Base-by-base conservation (phyloP, 1,140 invertebrate species). In the Pseudomyrmex cubaensis region DNA sequence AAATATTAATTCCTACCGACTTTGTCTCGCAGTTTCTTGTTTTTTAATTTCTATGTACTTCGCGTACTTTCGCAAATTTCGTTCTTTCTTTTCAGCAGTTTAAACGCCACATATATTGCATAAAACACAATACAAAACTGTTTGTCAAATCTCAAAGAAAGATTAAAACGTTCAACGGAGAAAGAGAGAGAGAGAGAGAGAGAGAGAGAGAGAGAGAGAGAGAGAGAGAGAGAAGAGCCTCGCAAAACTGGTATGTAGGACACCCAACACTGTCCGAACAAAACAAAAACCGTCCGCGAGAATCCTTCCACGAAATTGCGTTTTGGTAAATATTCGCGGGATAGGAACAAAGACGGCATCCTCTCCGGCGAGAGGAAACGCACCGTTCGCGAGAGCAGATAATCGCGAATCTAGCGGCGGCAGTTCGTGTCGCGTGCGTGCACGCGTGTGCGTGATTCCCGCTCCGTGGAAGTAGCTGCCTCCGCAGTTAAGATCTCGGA, bases 401-500 rank as follows among this genome's bases (percentile, higher is more conserved):
- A 89, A 86, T 88, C 84, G 75, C 70, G 70, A 54, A 88, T 76
- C 80, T 83, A 85, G 84, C 73, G 66, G 80, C 77, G 77, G 67
- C 62, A 46, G 50, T 69, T 50, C 44, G 74, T 69, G 80, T 59
- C 78, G 69, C 84, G 72, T 78, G 67, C 59, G 57, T 86, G 52
- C 56, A 61, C 82, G 73, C 83, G 83, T 62, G 61, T 87, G 84
- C 69, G 75, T 84, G 63, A 88, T 88, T 89, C 80, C 87, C 84
- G 84, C 75, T 88, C 84, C 75, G 54, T 88, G 87, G 84, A 89
- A 89, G 87, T 88, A 89, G 87, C 84, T 88, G 80, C 87, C 83
- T 82, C 75, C 78, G 87, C 87, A 89, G 88, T 89, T 89, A 89
- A 89, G 85, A 89, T 85, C 82, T 89, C 82, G 74, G 74, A 59